A percentile compares a stretch with the other conserved stretches of the same genome.
These are phyloP conservation scores for Bambusicola thoracicus DNA, from an alignment of 2,113 vertebrate genomes.

Conservation along the genomic window DNA sequence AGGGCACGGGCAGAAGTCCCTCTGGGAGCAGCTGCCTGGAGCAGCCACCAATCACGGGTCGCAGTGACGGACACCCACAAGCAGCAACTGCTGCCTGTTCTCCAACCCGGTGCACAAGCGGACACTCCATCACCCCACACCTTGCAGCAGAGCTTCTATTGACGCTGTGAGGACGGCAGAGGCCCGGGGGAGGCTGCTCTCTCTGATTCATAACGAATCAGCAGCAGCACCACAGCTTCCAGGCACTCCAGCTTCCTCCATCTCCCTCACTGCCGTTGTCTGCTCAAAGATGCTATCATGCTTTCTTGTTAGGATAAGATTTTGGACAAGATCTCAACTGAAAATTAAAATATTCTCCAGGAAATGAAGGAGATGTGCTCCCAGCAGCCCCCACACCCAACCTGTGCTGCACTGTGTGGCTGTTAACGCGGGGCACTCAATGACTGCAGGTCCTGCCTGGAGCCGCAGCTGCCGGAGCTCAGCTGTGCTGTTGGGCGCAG, in stretches of 20 bases:
- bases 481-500: neutral
- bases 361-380: fast-evolving
- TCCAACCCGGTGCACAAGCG: neutral
- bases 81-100: neutral
- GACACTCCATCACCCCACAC: neutral
- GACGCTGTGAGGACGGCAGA: fast-evolving
- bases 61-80: fast-evolving
- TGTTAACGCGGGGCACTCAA: fast-evolving
- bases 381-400: neutral
- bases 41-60: fast-evolving
- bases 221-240: neutral
- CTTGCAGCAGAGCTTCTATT: fast-evolving
- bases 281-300: neutral
- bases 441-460: neutral
- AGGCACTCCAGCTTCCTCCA: neutral
- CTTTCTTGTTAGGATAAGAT: neutral
- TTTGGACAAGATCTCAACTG: neutral
- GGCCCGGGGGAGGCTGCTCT: neutral
- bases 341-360: fast-evolving
- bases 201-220: neutral
- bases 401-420: neutral
- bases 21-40: fast-evolving
- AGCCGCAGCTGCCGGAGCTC: neutral
- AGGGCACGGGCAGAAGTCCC: neutral
- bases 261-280: neutral